These are phyloP conservation scores for pig (Sus scrofa) DNA, from an alignment of 2,113 vertebrate genomes.

Conservation along the genomic window T2T-Sscrofa CM000818.6:60700001-60700500, in stretches of 20 bases:
- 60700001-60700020: neutral
- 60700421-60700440: neutral
- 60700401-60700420: accelerated
- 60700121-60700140: neutral
- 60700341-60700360: neutral
- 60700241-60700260: neutral
- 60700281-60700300: too few relatives aligned
- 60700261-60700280: neutral
- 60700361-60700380: neutral
- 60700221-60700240: neutral
- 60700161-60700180: neutral
- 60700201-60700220: neutral
- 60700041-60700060: neutral
- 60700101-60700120: neutral
- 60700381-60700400: too few relatives aligned
- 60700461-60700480: neutral
- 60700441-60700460: neutral
- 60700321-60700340: neutral
- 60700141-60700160: neutral
- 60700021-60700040: neutral
- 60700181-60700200: neutral
- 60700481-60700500: neutral
- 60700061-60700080: neutral
- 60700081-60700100: neutral
- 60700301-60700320: neutral